These are phyloP conservation scores for Diarsia mendica DNA, from an alignment of 2,888 invertebrate genomes.

Conservation along the genomic window DNA sequence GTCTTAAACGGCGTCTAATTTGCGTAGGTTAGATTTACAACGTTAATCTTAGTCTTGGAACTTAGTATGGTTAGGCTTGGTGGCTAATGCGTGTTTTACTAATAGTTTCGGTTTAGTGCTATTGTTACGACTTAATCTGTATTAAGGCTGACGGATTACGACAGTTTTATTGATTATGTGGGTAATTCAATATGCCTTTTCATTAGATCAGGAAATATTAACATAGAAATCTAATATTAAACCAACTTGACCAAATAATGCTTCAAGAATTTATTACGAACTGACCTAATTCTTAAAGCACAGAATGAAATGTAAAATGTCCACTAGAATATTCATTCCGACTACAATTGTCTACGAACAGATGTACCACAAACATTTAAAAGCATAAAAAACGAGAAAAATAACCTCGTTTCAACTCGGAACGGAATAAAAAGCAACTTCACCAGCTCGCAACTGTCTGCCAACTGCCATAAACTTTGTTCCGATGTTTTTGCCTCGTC, in stretches of 20 bases:
- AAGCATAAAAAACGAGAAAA: slow-evolving; percentile 31
- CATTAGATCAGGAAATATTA: slow-evolving; percentile 6
- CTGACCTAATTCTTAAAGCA: slow-evolving; percentile 16
- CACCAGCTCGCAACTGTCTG: slow-evolving; percentile 54
- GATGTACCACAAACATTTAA: slow-evolving; percentile 35
- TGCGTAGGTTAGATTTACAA: slow-evolving; percentile 70
- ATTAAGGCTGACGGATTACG: slow-evolving; percentile 41
- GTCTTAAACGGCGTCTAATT: slow-evolving; percentile 59
- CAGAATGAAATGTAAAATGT: slow-evolving; percentile 5
- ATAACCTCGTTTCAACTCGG: slow-evolving; percentile 29
- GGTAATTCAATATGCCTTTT: slow-evolving; percentile 19
- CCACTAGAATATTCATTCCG: slow-evolving; percentile 36
- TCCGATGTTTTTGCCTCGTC: slow-evolving; percentile 50
- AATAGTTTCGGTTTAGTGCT: slow-evolving; percentile 40
- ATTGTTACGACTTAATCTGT: slow-evolving; percentile 53
- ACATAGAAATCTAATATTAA: background rate
- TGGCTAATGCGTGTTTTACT: slow-evolving; percentile 38
- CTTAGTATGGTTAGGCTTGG: slow-evolving; percentile 46
- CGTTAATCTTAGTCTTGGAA: slow-evolving; percentile 63
- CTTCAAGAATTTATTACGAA: background rate
- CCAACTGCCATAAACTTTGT: slow-evolving; percentile 61
- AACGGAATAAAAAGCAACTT: slow-evolving; percentile 56
- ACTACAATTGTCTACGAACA: slow-evolving; percentile 35
- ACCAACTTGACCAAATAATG: slow-evolving; percentile 4
- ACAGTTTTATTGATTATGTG: slow-evolving; percentile 48